Base-by-base conservation (phyloP, 2,797 vertebrate genomes). In the Hyperoplus lanceolatus region DNA sequence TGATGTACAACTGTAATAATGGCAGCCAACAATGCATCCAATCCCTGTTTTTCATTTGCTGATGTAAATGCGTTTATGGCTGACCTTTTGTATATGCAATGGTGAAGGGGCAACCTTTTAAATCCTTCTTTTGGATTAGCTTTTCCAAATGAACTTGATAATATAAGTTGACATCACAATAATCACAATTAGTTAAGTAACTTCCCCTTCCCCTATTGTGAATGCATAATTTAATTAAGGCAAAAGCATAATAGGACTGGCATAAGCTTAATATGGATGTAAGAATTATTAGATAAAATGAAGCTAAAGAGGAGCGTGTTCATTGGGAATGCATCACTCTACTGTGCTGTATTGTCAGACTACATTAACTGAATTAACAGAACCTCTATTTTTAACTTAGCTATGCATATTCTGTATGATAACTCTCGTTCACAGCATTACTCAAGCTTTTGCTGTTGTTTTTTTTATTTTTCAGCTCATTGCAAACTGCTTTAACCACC, bases 1-100 rank as follows among this genome's bases (percentile, higher is more conserved):
- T 70, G 77, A 80, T 87, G 73, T 81, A 84, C 53, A 60, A 16
- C 18, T 58, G 70, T 83, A 78, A 89, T 90, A 85, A 78, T 42
- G 41, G 54, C 15, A 70, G 79, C 61, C 60, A 64, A 72, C 71
- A 82, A 77, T 72, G 53, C 46, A 79, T 67, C 63, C 13, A 41
- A 51, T 58, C 57, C 50, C 66, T 68, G 62, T 42, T 13, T 71
- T 84, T 78, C 68, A 75, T 80, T 82, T 83, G 54, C 64, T 79
- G 65, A 73, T 61, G 54, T 76, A 62, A 81, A 79, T 49, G 36
- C 59, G 46, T 77, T 67, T 76, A 62, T 65, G 56, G 41, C 49
- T 70, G 56, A 53, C 45, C 63, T 79, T 49, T 14, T 48, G 54
- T 45, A 53, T 46, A 67, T 56, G 13, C 14, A 51, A 14, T 5